Conservation (phyloP, 2,888 invertebrate genomes). For the Eueremaeus valkanovi region DNA sequence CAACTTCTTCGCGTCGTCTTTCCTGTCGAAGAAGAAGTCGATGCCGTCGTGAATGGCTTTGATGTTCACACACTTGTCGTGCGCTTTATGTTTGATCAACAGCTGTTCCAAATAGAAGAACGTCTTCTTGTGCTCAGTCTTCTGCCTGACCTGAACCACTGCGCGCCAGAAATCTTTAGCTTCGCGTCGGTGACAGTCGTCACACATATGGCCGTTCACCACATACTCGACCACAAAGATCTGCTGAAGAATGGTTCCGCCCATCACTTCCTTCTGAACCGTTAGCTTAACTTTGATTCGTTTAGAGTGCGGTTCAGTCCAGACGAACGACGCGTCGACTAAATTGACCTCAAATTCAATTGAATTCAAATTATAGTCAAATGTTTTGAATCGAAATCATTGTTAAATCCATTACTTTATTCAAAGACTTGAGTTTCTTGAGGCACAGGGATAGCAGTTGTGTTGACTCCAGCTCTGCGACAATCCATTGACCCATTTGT, state of each 20-base stretch:
- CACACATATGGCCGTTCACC: conserved; percentile 90
- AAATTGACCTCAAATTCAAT: conserved; percentile 65
- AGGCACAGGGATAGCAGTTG: conserved; percentile 85
- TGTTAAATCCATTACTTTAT: conserved; percentile 53
- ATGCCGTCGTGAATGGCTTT: conserved; percentile 79
- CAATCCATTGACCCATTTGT: conserved; percentile 82
- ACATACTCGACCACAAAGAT: conserved; percentile 91
- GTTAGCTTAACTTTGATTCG: conserved; percentile 92
- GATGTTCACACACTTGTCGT: conserved; percentile 81
- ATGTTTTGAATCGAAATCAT: neutral
- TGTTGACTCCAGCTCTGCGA: conserved; percentile 71
- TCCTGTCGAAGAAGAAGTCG: conserved; percentile 88
- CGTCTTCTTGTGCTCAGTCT: conserved; percentile 78
- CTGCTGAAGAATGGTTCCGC: conserved; percentile 86
- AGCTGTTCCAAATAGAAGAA: conserved; percentile 96
- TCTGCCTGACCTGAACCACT: conserved; percentile 60
- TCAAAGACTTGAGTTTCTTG: conserved; percentile 83
- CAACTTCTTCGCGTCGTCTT: conserved; percentile 88
- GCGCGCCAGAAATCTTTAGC: conserved; percentile 98
- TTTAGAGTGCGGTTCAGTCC: conserved; percentile 99
- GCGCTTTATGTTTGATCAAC: conserved; percentile 90
- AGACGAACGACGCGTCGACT: conserved; percentile 92
- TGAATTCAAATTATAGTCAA: neutral
- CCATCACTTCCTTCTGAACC: conserved; percentile 89
- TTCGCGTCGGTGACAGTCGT: conserved; percentile 91